Base-by-base conservation (phyloP, 2,797 vertebrate genomes). In the Hapalemur alaotrensis region DNA sequence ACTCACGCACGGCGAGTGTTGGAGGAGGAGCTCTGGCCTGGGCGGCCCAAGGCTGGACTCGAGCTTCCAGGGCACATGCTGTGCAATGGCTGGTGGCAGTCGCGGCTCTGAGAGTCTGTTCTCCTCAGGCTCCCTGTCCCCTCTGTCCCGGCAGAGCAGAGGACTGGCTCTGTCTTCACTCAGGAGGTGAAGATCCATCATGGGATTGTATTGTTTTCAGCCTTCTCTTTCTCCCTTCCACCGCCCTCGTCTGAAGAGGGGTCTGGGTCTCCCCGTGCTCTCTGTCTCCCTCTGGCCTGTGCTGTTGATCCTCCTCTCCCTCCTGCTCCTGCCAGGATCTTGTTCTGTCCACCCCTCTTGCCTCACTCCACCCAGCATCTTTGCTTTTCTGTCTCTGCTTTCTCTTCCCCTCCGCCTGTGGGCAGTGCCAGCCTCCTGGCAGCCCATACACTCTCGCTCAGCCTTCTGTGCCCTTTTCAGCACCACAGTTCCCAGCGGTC, bases 11-110 rank as follows among this genome's bases (percentile, higher is more conserved):
- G 10, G 9, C 22, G 65, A 38, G 76, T 22, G 20, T 28, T 76
- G 50, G 35, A 50, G 11, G n/a, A 28, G 2, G 28, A 75, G 43
- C 46, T 43, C 43, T 28, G 59, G 32, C 10, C 72, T 76, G n/a
- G 22, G 30, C 11, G 52, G 30, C 59, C 28, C 32, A 14, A 20
- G 38, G 50, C 50, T 43, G 22, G 61, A 57, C 41, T n/a, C n/a
- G 20, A 28, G 38, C 52, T n/a, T 12, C 12, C 2, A 59, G 38
- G 22, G 38, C 13, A 25, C 15, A 59, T 30, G 20, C 52, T 87
- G 38, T 3, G 5, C 7, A 4, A 13, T 32, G 30, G 83, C 52
- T 50, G 50, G 50, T 0, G 1, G 5, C 18, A 7, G 2, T 59
- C 4, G 12, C 20, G 1, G 4, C 23, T n/a, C 13, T 18, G n/a